Percentiles rank a stretch among this genome's conserved stretches.
Conservation (phyloP, 2,888 invertebrate species). For the Agrotis clavis region DNA sequence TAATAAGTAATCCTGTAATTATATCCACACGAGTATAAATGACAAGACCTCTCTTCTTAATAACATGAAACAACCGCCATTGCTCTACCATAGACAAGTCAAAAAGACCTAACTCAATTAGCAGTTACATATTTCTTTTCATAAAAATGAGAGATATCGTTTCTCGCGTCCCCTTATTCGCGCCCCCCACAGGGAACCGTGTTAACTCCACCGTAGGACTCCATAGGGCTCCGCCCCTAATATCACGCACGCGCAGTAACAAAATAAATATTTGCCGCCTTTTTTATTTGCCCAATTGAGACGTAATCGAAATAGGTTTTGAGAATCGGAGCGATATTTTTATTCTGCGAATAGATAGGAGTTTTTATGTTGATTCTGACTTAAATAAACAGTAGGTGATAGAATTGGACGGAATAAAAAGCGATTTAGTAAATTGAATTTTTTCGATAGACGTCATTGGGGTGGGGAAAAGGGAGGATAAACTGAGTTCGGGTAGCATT, state of each 20-base stretch:
- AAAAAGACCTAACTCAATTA: conserved; percentile 30
- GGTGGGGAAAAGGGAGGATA: neutral
- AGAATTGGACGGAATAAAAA: conserved; percentile 32
- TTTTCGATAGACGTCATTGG: neutral
- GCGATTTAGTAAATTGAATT: conserved; percentile 26
- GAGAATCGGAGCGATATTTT: conserved; percentile 53
- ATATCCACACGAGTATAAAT: neutral
- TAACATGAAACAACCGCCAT: neutral
- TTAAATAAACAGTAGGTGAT: conserved; percentile 39
- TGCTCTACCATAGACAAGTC: conserved; percentile 17
- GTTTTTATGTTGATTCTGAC: conserved; percentile 44
- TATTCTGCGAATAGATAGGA: conserved; percentile 41
- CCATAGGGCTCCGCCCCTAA: conserved; percentile 60
- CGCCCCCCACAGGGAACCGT: conserved; percentile 60
- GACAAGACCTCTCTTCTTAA: neutral
- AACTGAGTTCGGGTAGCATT: neutral
- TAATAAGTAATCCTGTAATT: no score
- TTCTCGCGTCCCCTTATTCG: conserved; percentile 53
- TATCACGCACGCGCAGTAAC: conserved; percentile 58
- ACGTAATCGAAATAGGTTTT: conserved; percentile 58
- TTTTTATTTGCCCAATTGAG: conserved; percentile 63
- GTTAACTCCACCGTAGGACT: conserved; percentile 55
- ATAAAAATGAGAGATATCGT: conserved; percentile 15
- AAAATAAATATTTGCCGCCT: conserved; percentile 64
- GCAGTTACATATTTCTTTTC: conserved; percentile 15